phyloP scores from a whole-genome alignment of 1,140 invertebrate genomes.

The Temnothorax curvispinosus region DNA sequence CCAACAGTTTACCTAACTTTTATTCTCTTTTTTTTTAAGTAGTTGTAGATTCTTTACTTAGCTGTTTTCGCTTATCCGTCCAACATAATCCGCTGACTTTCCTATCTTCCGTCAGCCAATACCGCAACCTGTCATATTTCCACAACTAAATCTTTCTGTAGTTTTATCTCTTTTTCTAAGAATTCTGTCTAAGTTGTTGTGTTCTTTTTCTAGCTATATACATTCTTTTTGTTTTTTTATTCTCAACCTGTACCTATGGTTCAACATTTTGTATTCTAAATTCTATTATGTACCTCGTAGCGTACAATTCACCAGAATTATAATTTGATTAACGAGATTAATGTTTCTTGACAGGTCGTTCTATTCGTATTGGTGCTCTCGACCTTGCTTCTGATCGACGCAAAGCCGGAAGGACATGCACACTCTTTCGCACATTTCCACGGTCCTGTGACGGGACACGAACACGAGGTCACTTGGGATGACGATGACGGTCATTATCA shows the following conservation, averaged over 20 bases:
- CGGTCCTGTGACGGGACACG: constrained; percentile 81
- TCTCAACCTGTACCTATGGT: background rate
- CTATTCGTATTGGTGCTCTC: constrained; percentile 14
- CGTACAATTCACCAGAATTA: background rate
- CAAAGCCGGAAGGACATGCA: constrained; percentile 71
- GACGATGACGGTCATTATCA: constrained; percentile 81
- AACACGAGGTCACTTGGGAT: constrained; percentile 79
- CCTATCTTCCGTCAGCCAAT: background rate
- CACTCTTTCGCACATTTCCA: constrained; percentile 84
- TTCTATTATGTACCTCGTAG: background rate
- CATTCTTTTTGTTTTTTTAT: background rate
- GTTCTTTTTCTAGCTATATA: background rate
- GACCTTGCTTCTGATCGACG: background rate
- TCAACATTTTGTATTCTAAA: background rate
- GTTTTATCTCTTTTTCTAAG: background rate
- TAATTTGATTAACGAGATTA: background rate
- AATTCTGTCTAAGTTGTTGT: background rate
- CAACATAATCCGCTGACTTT: background rate
- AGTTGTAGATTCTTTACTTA: background rate
- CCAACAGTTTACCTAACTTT: background rate
- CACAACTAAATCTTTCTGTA: background rate
- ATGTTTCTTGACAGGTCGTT: constrained; percentile 43
- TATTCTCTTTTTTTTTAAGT: background rate
- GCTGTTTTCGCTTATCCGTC: background rate
- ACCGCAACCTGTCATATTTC: background rate